Conservation (phyloP, 2,113 vertebrate genomes). For the Dicaeum eximium region DNA sequence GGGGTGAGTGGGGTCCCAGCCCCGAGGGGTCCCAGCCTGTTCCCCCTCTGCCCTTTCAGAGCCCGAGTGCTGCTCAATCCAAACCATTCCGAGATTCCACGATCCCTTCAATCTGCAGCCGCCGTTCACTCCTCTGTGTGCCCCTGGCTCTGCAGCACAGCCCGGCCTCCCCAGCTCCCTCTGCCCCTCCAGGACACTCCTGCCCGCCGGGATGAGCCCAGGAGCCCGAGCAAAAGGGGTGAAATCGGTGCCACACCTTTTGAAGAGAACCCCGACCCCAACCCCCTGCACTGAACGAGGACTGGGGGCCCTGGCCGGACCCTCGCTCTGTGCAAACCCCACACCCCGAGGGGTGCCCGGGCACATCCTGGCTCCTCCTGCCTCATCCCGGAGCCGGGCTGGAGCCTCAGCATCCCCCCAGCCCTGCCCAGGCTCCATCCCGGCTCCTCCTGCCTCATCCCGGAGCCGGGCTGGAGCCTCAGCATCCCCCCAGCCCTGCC, state of each 20-base stretch:
- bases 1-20: neutral
- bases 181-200: accelerated
- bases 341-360: accelerated
- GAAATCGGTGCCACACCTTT: accelerated
- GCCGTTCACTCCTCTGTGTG: accelerated
- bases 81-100: neutral
- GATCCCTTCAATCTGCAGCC: accelerated
- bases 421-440: neutral
- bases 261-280: neutral
- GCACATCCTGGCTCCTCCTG: neutral
- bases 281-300: accelerated
- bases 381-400: neutral
- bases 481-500: neutral
- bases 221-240: neutral
- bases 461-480: neutral
- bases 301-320: neutral
- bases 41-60: neutral
- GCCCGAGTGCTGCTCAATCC: neutral
- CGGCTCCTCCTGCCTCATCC: neutral
- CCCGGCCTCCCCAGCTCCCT: neutral
- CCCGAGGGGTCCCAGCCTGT: neutral
- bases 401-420: neutral
- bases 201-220: neutral
- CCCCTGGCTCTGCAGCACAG: neutral
- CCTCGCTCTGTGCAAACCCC: neutral